phyloP scores from a whole-genome alignment of 1,140 invertebrate genomes.

The Drosophila ogumai region DNA sequence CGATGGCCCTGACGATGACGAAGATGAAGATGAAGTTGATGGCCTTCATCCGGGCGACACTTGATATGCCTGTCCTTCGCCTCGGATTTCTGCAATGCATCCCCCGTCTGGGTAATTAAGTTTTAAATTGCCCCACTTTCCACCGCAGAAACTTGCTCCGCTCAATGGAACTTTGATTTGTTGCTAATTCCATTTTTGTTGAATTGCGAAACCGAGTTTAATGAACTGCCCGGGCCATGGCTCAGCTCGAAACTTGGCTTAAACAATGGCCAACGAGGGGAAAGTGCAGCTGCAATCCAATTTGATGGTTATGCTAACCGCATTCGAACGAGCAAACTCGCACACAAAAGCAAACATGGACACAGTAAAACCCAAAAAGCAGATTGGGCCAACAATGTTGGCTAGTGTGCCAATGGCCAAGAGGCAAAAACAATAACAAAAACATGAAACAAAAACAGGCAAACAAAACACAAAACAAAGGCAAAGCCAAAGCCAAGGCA shows the following conservation, averaged over 20 bases:
- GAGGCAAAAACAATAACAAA: constrained; percentile 53
- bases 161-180: constrained; percentile 52
- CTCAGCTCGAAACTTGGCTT: constrained; percentile 23
- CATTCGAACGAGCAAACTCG: constrained; percentile 24
- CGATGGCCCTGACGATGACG: constrained; percentile 22
- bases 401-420: constrained; percentile 70
- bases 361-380: constrained; percentile 42
- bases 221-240: constrained; percentile 21
- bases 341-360: constrained; percentile 20
- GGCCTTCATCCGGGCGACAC: constrained; percentile 35
- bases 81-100: constrained; percentile 22
- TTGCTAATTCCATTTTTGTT: constrained; percentile 54
- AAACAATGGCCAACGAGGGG: background rate
- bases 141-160: constrained; percentile 32
- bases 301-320: constrained; percentile 24
- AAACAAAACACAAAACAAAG: constrained; percentile 11
- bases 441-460: constrained; percentile 27
- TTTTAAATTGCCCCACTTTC: constrained; percentile 38
- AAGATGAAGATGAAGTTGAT: constrained; percentile 44
- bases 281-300: constrained; percentile 21
- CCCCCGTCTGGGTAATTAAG: constrained; percentile 46
- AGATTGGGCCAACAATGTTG: constrained; percentile 69
- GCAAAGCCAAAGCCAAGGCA: constrained; percentile 1
- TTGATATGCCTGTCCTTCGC: constrained; percentile 35
- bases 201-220: constrained; percentile 36